Base-by-base conservation (phyloP, 2,888 invertebrate species). In the Gastracanthus pulcherrimus region DNA sequence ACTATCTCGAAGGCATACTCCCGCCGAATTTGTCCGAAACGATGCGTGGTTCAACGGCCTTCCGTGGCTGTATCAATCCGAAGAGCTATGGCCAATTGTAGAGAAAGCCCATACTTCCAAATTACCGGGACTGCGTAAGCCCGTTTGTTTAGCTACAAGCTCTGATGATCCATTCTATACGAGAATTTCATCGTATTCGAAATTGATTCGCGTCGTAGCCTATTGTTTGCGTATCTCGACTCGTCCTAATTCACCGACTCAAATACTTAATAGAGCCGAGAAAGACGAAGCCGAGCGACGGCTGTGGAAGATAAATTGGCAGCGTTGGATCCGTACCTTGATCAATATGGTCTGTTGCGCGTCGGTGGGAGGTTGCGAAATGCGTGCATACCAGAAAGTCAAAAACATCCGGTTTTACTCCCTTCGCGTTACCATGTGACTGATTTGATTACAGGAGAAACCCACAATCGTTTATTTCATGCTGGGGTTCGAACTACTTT, bases 341-440 rank as follows among this genome's bases (percentile, higher is more conserved):
- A 85, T 34, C 19, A 79, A 29, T 1, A 74, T 3, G 85, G 84
- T 4, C 62, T 88, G 29, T 26, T 88, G 6, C 82, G 88, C 4
- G 88, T 88, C 3, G 87, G 87, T 1, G 88, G 87, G 7, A 81
- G 88, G 41, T 70, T 88, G 34, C 67, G 83, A 60, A 74, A 85
- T 4, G 83, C 87, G 1, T 45, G 82, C 9, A n/a, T 87, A 7
- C 4, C 76, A 2, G 79, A 67, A 69, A 64, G 81, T 11, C 75
- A 84, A 26, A 82, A 84, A 75, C 86, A 88, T 76, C 87, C 86
- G 0, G 86, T 87, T 5, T 51, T 89, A 9, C 45, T 89, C 5
- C 86, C 88, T 3, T 76, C 75, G 19, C 67, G 81, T 5, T 81
- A 87, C 76, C 76, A 82, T 26, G 13, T 88, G 0, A 87, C 89